Evolutionary conservation across 2,888 invertebrate genomes (phyloP).

Genomic region (Zygaena filipendulae): DNA sequence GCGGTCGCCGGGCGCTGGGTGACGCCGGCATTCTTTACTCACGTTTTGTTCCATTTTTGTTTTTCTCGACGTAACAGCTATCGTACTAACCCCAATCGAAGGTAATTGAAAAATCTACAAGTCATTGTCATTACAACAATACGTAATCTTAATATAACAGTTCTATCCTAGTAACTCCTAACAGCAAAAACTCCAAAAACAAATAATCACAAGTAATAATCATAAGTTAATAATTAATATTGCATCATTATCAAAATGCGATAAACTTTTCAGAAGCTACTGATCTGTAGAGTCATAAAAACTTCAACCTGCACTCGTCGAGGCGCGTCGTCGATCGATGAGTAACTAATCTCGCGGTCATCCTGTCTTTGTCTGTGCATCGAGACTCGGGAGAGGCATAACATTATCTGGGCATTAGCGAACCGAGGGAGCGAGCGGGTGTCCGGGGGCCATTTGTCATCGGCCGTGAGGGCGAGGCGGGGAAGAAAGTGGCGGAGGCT

Average conservation of each 20-base stretch:
- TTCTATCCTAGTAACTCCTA: too few relatives aligned
- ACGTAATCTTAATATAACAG: too few relatives aligned
- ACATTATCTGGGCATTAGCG: slow-evolving; percentile 64
- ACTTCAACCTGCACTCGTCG: slow-evolving; percentile 50
- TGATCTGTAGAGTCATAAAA: slow-evolving; percentile 49
- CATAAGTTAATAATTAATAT: too few relatives aligned
- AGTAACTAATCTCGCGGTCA: slow-evolving; percentile 53
- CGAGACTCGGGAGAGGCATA: slow-evolving; percentile 51
- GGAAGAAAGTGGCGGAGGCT: slow-evolving; percentile 51
- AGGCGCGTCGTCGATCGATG: slow-evolving; percentile 53
- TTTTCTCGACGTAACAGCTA: slow-evolving; percentile 23
- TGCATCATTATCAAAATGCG: too few relatives aligned
- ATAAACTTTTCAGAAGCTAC: slow-evolving; percentile 39
- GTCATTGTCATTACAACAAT: too few relatives aligned
- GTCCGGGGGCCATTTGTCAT: slow-evolving; percentile 66
- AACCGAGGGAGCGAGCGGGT: slow-evolving; percentile 39
- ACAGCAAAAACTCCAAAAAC: too few relatives aligned
- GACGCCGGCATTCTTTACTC: slow-evolving; percentile 56
- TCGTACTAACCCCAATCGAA: background rate
- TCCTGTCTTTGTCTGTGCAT: slow-evolving; percentile 47
- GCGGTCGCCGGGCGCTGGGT: slow-evolving; percentile 49
- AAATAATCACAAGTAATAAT: too few relatives aligned
- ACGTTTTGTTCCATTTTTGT: slow-evolving; percentile 42
- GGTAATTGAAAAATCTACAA: slow-evolving; percentile 10
- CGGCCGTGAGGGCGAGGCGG: slow-evolving; percentile 38